Base-by-base conservation (phyloP, 2,113 vertebrate genomes). In the Cichladusa arquata region DNA sequence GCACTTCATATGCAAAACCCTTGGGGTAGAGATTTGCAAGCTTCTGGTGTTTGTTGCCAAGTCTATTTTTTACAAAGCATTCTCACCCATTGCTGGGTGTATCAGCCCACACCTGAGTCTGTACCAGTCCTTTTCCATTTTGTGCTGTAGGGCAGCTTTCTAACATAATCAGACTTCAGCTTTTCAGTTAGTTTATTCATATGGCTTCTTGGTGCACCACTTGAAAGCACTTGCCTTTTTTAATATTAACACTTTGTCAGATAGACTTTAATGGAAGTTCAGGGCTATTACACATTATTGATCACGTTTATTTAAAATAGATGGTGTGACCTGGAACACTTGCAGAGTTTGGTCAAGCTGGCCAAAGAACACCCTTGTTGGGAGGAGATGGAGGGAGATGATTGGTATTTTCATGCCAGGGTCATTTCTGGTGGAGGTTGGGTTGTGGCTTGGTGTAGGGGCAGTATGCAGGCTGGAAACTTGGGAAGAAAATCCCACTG, bases 21-120 rank as follows among this genome's bases (percentile, higher is more conserved):
- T 69, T 79, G 77, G 92, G 93, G 78, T 14, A 91, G 66, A 53
- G 88, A 94, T 96, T 94, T 97, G 92, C 90, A 90, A 78, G 73
- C 58, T 90, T 48, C 50, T 86, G 42, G 58, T 70, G 25, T 82
- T 74, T 40, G 29, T 50, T 97, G 96, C 93, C 93, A 94, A 70
- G 60, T 80, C 66, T 79, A 53, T 57, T 93, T 91, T 92, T 90
- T 4, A 58, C 26, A 69, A 85, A 62, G 62, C 29, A 5, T 92
- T 95, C 82, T 95, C 71, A 45, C 29, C 86, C 26, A 4, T 9
- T 88, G 79, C 62, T 82, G 36, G 38, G 61, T 85, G 62, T 61
- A 80, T 53, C 56, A 92, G 67, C 86, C 77, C 67, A 72, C 78
- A 44, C 74, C 38, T 54, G 67, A 86, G 38, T 53, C 66, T 74